Conservation (phyloP, 2,113 vertebrate genomes). For the Asarcornis scutulata region DNA sequence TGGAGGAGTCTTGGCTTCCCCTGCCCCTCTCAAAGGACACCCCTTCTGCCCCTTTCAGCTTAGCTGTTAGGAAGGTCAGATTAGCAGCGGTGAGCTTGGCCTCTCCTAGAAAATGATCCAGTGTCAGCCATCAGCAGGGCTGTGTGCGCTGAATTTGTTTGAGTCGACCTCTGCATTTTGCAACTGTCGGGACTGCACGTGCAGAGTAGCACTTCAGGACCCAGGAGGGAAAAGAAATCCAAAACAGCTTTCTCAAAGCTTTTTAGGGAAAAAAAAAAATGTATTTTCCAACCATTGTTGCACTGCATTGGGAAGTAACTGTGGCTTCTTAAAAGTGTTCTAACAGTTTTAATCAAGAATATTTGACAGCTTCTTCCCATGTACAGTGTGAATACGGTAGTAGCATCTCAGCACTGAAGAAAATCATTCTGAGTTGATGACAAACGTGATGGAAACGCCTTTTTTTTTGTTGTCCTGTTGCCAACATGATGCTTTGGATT, state of each 20-base stretch:
- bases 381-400: neutral
- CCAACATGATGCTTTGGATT: neutral
- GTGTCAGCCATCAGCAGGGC: accelerated
- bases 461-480: neutral
- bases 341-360: neutral
- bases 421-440: neutral
- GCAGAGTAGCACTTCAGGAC: neutral
- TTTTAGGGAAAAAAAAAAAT: neutral
- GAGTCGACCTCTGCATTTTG: neutral
- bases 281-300: neutral
- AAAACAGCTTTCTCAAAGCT: neutral
- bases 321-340: neutral
- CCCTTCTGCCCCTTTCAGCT: neutral
- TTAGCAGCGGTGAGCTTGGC: neutral
- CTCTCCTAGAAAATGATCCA: neutral
- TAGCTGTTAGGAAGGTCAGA: neutral
- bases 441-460: accelerated
- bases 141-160: accelerated
- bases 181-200: neutral
- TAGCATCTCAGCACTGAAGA: neutral
- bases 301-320: neutral
- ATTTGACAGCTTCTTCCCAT: neutral
- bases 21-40: neutral
- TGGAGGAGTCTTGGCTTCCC: neutral
- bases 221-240: neutral